Base-by-base conservation (phyloP, 1,140 invertebrate genomes). In the Coenobita brevimanus region DNA sequence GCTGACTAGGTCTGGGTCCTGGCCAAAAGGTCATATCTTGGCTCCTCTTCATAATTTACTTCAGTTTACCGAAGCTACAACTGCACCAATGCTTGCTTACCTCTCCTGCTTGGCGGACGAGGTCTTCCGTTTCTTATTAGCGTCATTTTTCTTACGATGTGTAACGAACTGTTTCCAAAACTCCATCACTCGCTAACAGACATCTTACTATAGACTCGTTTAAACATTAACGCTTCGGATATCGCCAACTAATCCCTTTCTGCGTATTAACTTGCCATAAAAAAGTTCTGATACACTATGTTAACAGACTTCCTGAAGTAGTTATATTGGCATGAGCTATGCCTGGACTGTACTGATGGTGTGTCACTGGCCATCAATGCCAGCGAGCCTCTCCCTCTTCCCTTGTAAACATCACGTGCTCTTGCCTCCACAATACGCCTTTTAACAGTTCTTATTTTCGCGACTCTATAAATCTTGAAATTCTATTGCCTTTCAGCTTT, bases 191-290 rank as follows among this genome's bases (percentile, higher is more conserved):
- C 36, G 30, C 27, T n/a, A 33, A 36, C 60, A 64, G 38, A 57
- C 79, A 81, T 81, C 60, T 62, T 81, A 81, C 79, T 81, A 38
- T 6, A 81, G 21, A 81, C 79, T 81, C 79, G 79, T 64, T 81
- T 62, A 6, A 50, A 17, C 17, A 50, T 8, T 17, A 50, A 50
- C 17, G 6, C 6, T 17, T 8, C 46, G 46, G 17, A 50, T 50
- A 50, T 17, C 17, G 17, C 46, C n/a, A n/a, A n/a, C n/a, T n/a
- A n/a, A n/a, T n/a, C n/a, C n/a, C n/a, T 50, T 8, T 50, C 46
- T 8, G 46, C 17, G 46, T 50, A 50, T 50, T 8, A n/a, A n/a
- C n/a, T 50, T 50, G 46, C 46, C 17, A 50, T 8, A 50, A 17
- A 50, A 50, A 50, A 8, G 17, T 50, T 8, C n/a, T 17, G 17